Conservation (phyloP, 2,888 invertebrate genomes). For the Chironomus riparius region DNA sequence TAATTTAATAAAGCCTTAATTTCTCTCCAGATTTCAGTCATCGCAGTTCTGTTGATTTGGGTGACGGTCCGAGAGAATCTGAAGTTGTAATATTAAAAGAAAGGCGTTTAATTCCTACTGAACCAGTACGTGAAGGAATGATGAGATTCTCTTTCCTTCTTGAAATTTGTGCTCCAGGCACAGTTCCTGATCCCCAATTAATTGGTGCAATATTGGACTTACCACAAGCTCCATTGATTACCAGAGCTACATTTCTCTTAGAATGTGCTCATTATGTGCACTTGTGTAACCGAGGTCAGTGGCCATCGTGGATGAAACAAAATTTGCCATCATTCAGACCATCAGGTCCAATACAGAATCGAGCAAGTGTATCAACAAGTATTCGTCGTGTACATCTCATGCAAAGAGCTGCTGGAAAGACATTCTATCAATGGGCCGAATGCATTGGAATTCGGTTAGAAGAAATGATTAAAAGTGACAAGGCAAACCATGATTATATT, state of each 20-base stretch:
- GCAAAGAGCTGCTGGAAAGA: conserved; percentile 86
- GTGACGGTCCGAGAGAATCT: conserved; percentile 69
- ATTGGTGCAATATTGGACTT: conserved; percentile 89
- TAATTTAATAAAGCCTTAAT: background rate
- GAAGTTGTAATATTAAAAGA: conserved; percentile 85
- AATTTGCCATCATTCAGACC: conserved; percentile 66
- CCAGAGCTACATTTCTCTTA: conserved; percentile 81
- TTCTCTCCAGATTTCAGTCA: conserved; percentile 55
- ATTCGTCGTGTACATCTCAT: conserved; percentile 58
- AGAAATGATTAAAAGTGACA: conserved; percentile 79
- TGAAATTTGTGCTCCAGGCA: conserved; percentile 92
- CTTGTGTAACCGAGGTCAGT: conserved; percentile 94
- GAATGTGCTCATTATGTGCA: conserved; percentile 97
- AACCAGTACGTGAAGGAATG: conserved; percentile 78
- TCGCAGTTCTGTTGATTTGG: conserved; percentile 72
- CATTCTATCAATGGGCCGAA: conserved; percentile 71
- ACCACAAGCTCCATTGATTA: conserved; percentile 90
- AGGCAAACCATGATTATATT: conserved; percentile 58
- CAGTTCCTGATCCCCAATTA: conserved; percentile 91
- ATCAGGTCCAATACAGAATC: conserved; percentile 49
- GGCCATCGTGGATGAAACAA: conserved; percentile 97
- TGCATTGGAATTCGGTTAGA: conserved; percentile 82
- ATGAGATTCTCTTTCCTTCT: conserved; percentile 81
- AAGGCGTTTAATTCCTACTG: conserved; percentile 69
- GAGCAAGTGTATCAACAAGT: conserved; percentile 47